A percentile compares a stretch with the other conserved stretches of the same genome.
Evolutionary conservation across 1,140 invertebrate species (phyloP).

Genomic region (Trichonephila clavipes): DNA sequence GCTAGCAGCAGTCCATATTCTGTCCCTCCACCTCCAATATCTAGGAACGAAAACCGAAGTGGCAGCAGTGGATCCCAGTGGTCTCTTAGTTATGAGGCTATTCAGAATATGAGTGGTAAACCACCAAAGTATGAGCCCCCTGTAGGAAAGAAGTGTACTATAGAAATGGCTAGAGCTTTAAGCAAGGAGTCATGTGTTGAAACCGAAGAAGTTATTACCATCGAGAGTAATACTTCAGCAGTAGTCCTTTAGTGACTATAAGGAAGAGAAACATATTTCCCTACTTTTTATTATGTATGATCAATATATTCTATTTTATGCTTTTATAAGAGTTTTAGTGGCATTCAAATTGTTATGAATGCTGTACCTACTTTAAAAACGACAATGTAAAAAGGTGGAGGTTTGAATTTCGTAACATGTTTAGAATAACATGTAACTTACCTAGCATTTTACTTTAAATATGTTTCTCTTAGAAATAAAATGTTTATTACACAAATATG

Average conservation of each 20-base stretch:
- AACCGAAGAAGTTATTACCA: not conserved
- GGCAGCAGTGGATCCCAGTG: slow-evolving; percentile 7
- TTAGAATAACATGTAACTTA: too few species aligned
- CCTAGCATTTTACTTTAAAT: too few species aligned
- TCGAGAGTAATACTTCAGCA: not conserved
- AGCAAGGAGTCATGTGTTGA: not conserved
- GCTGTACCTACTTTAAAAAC: too few species aligned
- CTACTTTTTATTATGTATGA: too few species aligned
- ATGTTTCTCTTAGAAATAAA: too few species aligned
- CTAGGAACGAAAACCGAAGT: not conserved
- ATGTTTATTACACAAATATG: too few species aligned
- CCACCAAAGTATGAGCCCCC: not conserved
- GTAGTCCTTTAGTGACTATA: not conserved
- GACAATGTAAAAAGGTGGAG: too few species aligned
- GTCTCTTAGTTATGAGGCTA: slow-evolving; percentile 62
- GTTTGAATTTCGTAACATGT: too few species aligned
- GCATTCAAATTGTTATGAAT: too few species aligned
- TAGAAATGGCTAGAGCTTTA: not conserved
- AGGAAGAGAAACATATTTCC: not conserved
- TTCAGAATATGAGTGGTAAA: slow-evolving; percentile 6
- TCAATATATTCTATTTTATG: too few species aligned
- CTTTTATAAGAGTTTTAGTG: too few species aligned
- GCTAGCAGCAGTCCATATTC: not conserved
- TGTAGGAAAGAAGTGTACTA: not conserved
- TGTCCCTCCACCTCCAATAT: not conserved